These are phyloP conservation scores for Crematogaster levior DNA, from an alignment of 2,888 invertebrate species.

Conservation along the genomic window DNA sequence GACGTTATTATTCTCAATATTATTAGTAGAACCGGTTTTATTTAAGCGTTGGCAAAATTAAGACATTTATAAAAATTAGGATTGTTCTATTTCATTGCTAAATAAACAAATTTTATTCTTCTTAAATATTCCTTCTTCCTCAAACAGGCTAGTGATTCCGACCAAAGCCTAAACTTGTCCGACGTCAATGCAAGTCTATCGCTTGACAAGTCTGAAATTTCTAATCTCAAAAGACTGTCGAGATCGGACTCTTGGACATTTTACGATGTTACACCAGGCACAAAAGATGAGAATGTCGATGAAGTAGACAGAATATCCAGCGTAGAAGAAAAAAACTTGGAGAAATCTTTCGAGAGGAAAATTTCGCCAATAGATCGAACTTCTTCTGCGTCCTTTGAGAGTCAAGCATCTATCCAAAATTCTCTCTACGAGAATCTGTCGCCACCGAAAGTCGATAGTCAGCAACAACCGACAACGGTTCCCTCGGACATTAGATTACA, in stretches of 20 bases:
- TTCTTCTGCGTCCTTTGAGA: conserved; percentile 71
- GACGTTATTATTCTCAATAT: neutral
- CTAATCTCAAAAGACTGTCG: conserved; percentile 80
- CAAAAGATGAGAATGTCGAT: conserved; percentile 72
- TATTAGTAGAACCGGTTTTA: neutral
- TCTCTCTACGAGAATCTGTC: conserved; percentile 86
- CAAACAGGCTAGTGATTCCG: conserved; percentile 69
- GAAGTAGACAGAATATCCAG: conserved; percentile 80
- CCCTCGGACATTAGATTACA: conserved; percentile 83
- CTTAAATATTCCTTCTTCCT: neutral
- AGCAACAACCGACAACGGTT: neutral
- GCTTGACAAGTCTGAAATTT: conserved; percentile 74
- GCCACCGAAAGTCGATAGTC: conserved; percentile 61
- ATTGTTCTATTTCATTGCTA: neutral
- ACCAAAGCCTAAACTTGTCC: conserved; percentile 74
- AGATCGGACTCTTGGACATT: conserved; percentile 87
- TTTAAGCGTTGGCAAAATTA: neutral
- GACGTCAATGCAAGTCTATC: conserved; percentile 78
- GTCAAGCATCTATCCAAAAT: conserved; percentile 81
- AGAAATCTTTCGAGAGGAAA: conserved; percentile 68
- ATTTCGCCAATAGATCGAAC: conserved; percentile 67
- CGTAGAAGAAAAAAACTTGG: conserved; percentile 74
- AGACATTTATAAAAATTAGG: neutral
- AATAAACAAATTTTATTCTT: neutral
- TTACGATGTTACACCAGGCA: conserved; percentile 83